Percentiles rank a stretch among this genome's conserved stretches.
Conservation (phyloP, 2,113 vertebrate species). For the Mellivora capensis region DNA sequence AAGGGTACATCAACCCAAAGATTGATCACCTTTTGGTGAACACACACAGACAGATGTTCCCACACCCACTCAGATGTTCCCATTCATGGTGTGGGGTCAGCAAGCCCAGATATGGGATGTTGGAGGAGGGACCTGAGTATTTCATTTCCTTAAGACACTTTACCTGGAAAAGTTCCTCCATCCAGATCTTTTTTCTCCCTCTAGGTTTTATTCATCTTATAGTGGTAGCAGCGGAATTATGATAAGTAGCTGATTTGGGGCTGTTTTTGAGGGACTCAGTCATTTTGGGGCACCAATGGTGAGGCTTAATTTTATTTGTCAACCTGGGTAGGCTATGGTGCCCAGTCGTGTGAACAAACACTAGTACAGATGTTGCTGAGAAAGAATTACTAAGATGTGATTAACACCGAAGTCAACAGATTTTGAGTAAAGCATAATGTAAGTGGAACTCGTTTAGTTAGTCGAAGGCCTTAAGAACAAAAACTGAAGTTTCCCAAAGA, state of each 20-base stretch:
- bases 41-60: not conserved
- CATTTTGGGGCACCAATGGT: not conserved
- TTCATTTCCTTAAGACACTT: not conserved
- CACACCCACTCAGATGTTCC: not conserved
- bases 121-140: not conserved
- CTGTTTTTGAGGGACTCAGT: not conserved
- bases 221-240: not conserved
- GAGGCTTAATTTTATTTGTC: not conserved
- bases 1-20: not conserved
- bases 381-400: not conserved
- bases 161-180: not conserved
- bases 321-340: not conserved
- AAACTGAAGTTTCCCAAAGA: not conserved
- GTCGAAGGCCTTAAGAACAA: not conserved
- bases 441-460: not conserved
- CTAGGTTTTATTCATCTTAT: not conserved
- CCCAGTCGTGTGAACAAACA: not conserved
- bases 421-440: not conserved
- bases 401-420: not conserved
- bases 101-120: not conserved
- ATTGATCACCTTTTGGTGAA: not conserved
- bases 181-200: not conserved
- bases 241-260: not conserved
- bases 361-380: not conserved
- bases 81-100: rapidly evolving